Evolutionary conservation across 2,113 vertebrate genomes (phyloP).

Genomic region (Mola mola): DNA sequence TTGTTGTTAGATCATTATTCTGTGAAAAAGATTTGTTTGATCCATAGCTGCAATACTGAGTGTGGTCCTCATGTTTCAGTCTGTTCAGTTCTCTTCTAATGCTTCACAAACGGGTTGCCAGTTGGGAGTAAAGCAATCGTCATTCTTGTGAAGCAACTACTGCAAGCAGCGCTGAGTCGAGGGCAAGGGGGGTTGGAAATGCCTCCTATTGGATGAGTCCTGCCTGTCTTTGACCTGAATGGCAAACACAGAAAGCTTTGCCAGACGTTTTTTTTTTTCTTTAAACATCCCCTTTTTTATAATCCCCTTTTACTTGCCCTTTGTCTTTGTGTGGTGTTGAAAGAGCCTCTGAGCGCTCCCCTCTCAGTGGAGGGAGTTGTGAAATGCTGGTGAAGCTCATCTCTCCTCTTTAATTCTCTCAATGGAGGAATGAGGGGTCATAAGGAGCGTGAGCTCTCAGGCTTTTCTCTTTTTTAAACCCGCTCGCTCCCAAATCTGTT

Average conservation of each 20-base stretch:
- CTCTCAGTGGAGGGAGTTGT: conserved; percentile 44
- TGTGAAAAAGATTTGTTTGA: neutral
- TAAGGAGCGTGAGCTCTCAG: conserved; percentile 21
- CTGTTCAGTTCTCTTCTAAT: conserved; percentile 46
- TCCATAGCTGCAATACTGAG: neutral
- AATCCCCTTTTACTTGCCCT: conserved; percentile 66
- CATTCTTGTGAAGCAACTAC: conserved; percentile 51
- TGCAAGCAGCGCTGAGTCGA: conserved; percentile 43
- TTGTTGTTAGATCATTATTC: conserved; percentile 34
- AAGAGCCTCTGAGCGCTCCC: conserved; percentile 50
- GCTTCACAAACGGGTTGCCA: conserved; percentile 40
- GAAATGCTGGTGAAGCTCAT: conserved; percentile 60
- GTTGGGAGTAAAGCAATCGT: conserved; percentile 44
- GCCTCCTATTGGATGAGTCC: conserved; percentile 52
- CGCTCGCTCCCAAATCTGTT: neutral
- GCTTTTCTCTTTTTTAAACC: conserved; percentile 30
- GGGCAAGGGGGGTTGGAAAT: conserved; percentile 24
- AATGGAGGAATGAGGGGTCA: conserved; percentile 58
- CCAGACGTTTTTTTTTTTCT: conserved; percentile 55
- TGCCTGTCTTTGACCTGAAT: conserved; percentile 67
- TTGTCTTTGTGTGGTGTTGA: conserved; percentile 67
- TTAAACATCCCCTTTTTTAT: conserved; percentile 58
- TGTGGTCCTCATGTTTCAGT: conserved; percentile 29
- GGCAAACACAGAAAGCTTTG: conserved; percentile 64
- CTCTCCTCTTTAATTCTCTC: conserved; percentile 49